A percentile compares a stretch with the other conserved stretches of the same genome.
These are phyloP conservation scores for Congeria kusceri DNA, from an alignment of 2,888 invertebrate genomes.

Conservation along the genomic window DNA sequence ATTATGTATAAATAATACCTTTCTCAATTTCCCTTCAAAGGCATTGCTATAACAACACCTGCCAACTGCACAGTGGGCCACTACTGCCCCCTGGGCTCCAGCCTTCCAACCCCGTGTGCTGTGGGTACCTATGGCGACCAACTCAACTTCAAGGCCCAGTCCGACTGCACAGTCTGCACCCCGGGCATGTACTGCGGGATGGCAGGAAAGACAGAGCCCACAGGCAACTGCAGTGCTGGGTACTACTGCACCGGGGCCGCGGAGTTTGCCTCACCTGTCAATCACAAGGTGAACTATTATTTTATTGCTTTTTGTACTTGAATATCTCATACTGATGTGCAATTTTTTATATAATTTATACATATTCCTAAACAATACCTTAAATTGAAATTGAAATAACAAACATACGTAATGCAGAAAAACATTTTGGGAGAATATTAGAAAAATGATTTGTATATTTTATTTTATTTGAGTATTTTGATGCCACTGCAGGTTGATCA, in stretches of 20 bases:
- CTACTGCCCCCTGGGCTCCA: constrained; percentile 82
- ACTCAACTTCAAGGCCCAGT: constrained; percentile 62
- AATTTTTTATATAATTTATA: too few species aligned
- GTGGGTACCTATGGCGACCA: constrained; percentile 79
- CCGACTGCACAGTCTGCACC: constrained; percentile 79
- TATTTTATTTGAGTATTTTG: too few species aligned
- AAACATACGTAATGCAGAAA: too few species aligned
- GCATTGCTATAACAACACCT: constrained; percentile 78
- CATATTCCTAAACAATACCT: too few species aligned
- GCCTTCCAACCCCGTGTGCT: constrained; percentile 79
- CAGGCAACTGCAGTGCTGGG: constrained; percentile 81
- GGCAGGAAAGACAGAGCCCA: constrained; percentile 75
- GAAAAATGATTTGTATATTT: too few species aligned
- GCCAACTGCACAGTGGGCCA: constrained; percentile 80
- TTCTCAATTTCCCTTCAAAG: constrained; percentile 38
- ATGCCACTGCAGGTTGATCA: constrained; percentile 72
- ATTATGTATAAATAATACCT: too few species aligned
- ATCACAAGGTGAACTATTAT: constrained; percentile 77
- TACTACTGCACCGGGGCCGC: constrained; percentile 80
- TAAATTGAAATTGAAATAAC: too few species aligned
- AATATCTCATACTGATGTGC: too few species aligned
- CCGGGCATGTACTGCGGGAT: constrained; percentile 80
- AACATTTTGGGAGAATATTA: too few species aligned
- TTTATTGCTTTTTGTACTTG: too few species aligned
- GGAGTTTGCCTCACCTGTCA: constrained; percentile 67